A percentile compares a stretch with the other conserved stretches of the same genome.
Conservation (phyloP, 2,888 invertebrate species). For the Drosophila niveifrons region DNA sequence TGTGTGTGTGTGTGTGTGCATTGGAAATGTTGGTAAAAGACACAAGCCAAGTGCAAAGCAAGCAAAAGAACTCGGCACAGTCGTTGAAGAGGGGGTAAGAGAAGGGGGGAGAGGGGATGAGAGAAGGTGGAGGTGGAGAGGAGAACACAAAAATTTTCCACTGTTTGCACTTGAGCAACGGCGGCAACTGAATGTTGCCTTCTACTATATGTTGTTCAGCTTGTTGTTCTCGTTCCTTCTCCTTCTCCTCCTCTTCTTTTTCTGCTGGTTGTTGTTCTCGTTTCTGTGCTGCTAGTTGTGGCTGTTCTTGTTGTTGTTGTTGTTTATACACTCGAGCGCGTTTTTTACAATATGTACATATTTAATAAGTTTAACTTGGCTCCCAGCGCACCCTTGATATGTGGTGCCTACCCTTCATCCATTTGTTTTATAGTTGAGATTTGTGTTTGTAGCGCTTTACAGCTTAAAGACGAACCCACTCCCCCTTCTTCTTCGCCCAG, state of each 20-base stretch:
- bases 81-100: not conserved
- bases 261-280: conserved; percentile 2
- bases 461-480: not conserved
- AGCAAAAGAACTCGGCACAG: not conserved
- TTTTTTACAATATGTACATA: conserved; percentile 57
- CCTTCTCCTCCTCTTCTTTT: conserved; percentile 8
- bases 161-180: conserved; percentile 52
- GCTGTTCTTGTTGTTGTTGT: conserved; percentile 24
- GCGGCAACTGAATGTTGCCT: conserved; percentile 31
- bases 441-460: not conserved
- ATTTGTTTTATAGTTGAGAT: conserved; percentile 4
- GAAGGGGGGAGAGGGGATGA: not conserved
- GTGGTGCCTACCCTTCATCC: conserved; percentile 2
- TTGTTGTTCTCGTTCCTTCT: conserved; percentile 3
- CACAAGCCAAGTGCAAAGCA: conserved; percentile 13
- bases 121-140: not conserved
- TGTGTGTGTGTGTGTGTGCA: no score
- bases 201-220: conserved; percentile 8
- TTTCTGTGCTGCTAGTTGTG: not conserved
- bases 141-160: conserved; percentile 56
- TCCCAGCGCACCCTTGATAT: not conserved
- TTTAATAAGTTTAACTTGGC: conserved; percentile 44
- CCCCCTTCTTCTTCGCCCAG: not conserved
- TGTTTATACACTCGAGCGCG: conserved; percentile 52
- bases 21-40: conserved; percentile 30